Conservation (phyloP, 2,113 vertebrate species). For the Pelecanus crispus region DNA sequence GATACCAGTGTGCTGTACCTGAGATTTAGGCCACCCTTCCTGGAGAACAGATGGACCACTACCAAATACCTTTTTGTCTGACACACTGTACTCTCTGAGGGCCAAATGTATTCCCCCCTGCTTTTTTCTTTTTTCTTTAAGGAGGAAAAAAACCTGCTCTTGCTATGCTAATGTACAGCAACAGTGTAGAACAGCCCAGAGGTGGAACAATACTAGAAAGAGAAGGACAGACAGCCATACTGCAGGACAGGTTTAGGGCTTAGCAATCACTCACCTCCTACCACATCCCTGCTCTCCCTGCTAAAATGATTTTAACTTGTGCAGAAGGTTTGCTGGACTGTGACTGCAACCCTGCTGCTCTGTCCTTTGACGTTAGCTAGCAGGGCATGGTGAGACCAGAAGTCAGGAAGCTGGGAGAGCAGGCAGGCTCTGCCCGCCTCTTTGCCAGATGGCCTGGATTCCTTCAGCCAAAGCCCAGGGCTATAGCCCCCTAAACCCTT, state of each 20-base stretch:
- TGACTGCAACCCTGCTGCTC: background rate
- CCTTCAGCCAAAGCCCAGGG: background rate
- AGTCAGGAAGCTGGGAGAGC: background rate
- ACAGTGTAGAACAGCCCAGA: background rate
- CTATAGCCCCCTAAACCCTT: background rate
- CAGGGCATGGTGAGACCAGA: background rate
- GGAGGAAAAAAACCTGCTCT: background rate
- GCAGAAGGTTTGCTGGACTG: background rate
- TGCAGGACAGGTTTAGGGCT: slow-evolving; percentile 44
- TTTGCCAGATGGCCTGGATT: background rate
- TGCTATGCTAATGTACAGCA: background rate
- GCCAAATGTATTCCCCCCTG: background rate
- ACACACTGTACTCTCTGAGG: background rate
- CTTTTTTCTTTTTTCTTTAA: background rate
- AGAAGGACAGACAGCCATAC: background rate
- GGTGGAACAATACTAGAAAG: background rate
- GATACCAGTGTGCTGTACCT: background rate
- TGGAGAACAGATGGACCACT: background rate
- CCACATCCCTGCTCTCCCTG: background rate
- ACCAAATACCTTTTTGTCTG: background rate
- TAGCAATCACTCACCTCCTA: background rate
- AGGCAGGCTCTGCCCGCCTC: background rate
- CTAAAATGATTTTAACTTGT: background rate
- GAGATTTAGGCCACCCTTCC: background rate
- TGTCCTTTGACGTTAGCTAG: background rate